Evolutionary conservation across 1,140 invertebrate genomes (phyloP).

Genomic region (Chionoecetes opilio): DNA sequence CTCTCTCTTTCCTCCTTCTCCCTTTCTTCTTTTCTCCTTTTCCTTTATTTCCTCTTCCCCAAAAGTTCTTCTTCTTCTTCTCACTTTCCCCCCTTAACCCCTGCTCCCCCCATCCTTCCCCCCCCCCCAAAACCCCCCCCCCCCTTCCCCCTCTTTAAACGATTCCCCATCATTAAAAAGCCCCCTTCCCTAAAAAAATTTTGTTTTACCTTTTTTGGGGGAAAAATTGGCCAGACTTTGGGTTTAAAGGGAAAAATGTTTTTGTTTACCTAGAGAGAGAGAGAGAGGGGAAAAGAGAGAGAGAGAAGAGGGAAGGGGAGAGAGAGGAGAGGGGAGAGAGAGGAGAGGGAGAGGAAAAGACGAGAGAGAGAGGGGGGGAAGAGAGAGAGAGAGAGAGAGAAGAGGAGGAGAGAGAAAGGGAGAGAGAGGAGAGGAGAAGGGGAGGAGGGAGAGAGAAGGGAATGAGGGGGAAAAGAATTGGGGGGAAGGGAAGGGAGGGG

Average conservation of each 20-base stretch:
- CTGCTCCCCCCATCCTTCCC: not conserved
- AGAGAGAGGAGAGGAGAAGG: no score
- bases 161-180: not conserved
- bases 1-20: no score
- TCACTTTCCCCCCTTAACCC: not conserved
- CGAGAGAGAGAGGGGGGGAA: no score
- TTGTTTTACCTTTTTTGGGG: not conserved
- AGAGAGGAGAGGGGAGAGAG: not conserved
- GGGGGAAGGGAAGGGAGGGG: no score
- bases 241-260: no score
- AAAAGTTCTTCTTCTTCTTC: no score
- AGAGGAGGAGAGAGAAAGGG: not conserved
- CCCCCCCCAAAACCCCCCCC: not conserved
- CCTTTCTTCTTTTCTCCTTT: no score
- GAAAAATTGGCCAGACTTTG: not conserved
- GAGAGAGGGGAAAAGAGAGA: not conserved
- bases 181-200: not conserved
- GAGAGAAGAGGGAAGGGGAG: not conserved
- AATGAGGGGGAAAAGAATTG: no score
- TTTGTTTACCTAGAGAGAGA: not conserved
- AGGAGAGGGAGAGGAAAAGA: not conserved
- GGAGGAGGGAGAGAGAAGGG: no score
- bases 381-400: not conserved
- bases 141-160: not conserved
- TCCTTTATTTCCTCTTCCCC: no score